Percentiles rank a stretch among this genome's conserved stretches.
phyloP scores from a whole-genome alignment of 2,113 vertebrate species.

The Phaetusa simplex region DNA sequence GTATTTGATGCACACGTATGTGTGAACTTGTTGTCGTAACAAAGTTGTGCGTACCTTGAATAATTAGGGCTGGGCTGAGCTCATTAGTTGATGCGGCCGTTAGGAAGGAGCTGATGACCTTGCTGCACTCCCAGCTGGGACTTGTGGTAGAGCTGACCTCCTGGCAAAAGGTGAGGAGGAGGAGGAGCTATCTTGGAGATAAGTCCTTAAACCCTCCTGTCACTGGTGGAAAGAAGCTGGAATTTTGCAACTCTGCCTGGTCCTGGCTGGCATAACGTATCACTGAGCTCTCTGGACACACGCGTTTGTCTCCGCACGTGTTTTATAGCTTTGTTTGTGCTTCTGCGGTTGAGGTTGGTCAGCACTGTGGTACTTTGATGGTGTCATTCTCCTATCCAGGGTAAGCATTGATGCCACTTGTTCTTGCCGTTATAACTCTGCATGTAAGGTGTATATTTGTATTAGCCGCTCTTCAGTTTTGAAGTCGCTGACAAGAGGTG shows the following conservation, averaged over 20 bases:
- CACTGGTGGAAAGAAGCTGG: not conserved
- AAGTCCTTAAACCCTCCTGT: not conserved
- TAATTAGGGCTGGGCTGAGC: not conserved
- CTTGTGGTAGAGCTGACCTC: not conserved
- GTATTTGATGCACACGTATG: not conserved
- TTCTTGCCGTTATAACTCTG: not conserved
- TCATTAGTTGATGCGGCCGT: not conserved
- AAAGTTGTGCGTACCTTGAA: accelerated
- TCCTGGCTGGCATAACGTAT: not conserved
- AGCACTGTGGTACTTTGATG: not conserved
- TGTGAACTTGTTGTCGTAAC: not conserved
- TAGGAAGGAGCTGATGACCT: not conserved
- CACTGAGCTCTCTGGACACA: not conserved
- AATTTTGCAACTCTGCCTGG: not conserved
- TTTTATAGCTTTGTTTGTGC: not conserved
- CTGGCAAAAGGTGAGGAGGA: not conserved
- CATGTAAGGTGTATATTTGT: accelerated
- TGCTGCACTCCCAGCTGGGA: not conserved
- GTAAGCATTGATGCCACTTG: not conserved
- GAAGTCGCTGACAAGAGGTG: not conserved
- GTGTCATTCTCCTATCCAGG: not conserved
- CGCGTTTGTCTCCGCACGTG: accelerated
- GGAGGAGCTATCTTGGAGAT: not conserved
- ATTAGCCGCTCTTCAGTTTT: not conserved
- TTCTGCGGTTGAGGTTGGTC: not conserved